Evolutionary conservation across 1,140 invertebrate species (phyloP).

Genomic region (Muscidifurax raptorellus): DNA sequence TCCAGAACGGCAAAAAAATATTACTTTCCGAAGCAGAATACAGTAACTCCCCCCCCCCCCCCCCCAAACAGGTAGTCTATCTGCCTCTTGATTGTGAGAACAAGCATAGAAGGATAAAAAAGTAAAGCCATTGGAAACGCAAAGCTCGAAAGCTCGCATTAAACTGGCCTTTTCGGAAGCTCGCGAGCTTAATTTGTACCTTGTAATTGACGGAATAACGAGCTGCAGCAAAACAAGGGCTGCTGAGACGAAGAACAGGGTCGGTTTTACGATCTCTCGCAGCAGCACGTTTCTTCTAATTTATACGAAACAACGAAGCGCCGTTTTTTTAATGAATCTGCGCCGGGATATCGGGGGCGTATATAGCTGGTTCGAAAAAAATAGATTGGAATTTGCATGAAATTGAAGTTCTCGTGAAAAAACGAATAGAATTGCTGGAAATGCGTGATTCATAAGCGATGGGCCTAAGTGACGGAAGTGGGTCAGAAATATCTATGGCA

Average conservation of each 20-base stretch:
- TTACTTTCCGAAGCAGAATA: no score
- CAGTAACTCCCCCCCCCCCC: no score
- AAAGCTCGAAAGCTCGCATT: not conserved
- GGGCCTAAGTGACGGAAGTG: not conserved
- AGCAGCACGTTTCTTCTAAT: not conserved
- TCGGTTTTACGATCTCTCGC: conserved; percentile 5
- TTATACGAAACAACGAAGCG: not conserved
- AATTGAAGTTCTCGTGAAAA: not conserved
- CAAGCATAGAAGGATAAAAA: not conserved
- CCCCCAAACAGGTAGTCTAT: not conserved
- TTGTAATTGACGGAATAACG: conserved; percentile 36
- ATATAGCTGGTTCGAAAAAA: conserved; percentile 1
- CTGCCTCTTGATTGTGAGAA: not conserved
- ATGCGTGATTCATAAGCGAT: no score
- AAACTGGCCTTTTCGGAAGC: not conserved
- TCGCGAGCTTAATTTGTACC: not conserved
- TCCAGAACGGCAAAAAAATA: no score
- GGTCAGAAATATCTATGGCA: not conserved
- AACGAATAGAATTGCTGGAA: not conserved
- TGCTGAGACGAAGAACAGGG: not conserved
- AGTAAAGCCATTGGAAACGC: not conserved
- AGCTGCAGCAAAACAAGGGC: not conserved
- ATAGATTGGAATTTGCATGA: not conserved
- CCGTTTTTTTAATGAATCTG: not conserved
- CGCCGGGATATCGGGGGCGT: not conserved